Conservation (phyloP, 2,797 vertebrate species). For the Ptychobarbus kaznakovi region DNA sequence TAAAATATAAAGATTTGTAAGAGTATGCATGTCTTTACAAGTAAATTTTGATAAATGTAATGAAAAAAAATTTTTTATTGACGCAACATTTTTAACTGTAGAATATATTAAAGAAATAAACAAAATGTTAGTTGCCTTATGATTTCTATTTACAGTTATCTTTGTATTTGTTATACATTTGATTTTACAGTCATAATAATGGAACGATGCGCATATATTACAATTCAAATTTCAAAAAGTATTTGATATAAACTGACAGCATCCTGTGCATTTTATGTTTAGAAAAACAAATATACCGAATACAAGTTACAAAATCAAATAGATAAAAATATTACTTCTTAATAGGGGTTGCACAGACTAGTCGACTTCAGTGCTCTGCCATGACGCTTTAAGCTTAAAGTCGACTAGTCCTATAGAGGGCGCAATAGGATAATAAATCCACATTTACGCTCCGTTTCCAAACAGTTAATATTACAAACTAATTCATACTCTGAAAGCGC, state of each 20-base stretch:
- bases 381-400: no score
- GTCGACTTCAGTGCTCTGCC: no score
- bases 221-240: not conserved
- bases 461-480: no score
- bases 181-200: not conserved
- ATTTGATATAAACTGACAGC: not conserved
- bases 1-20: not conserved
- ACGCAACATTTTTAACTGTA: not conserved
- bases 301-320: not conserved
- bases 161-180: not conserved
- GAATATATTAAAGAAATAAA: not conserved
- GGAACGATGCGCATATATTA: not conserved
- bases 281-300: not conserved
- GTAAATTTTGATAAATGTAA: no score
- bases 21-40: not conserved
- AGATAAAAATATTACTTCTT: not conserved
- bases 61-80: no score
- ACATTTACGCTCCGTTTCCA: no score
- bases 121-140: not conserved
- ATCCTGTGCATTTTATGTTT: not conserved
- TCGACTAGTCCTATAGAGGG: no score
- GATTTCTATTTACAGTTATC: not conserved
- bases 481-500: no score
- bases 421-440: no score
- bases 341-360: no score